Evolutionary conservation across 2,797 vertebrate species (phyloP).

Genomic region (Gadopsis marmoratus): DNA sequence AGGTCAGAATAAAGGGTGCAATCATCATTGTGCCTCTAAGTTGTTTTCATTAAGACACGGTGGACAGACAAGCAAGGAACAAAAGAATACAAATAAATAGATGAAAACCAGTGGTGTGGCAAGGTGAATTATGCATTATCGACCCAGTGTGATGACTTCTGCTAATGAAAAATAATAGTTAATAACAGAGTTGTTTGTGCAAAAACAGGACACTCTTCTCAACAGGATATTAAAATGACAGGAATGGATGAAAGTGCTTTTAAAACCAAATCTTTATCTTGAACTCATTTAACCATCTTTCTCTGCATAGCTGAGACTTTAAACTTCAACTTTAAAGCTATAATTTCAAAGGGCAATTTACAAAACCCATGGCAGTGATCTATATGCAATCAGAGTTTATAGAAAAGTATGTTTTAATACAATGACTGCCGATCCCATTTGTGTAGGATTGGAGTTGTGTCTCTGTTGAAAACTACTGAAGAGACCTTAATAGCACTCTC

Average conservation of each 20-base stretch:
- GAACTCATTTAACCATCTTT: slow-evolving; percentile 20
- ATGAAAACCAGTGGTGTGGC: slow-evolving; percentile 36
- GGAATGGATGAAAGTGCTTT: slow-evolving; percentile 17
- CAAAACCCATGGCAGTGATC: slow-evolving; percentile 30
- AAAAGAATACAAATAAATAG: slow-evolving; percentile 27
- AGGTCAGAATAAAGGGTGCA: slow-evolving; percentile 40
- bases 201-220: slow-evolving; percentile 27
- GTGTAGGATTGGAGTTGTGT: slow-evolving; percentile 55
- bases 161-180: slow-evolving; percentile 56
- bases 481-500: slow-evolving; percentile 68
- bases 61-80: slow-evolving; percentile 26
- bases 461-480: slow-evolving; percentile 60
- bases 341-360: slow-evolving; percentile 49
- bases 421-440: slow-evolving; percentile 44
- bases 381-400: slow-evolving; percentile 38
- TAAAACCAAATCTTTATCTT: slow-evolving; percentile 30
- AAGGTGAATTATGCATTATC: slow-evolving; percentile 36
- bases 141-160: slow-evolving; percentile 33
- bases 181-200: slow-evolving; percentile 37
- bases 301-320: slow-evolving; percentile 7
- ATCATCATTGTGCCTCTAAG: slow-evolving; percentile 21
- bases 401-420: slow-evolving; percentile 47
- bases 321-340: slow-evolving; percentile 28
- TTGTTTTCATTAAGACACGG: slow-evolving; percentile 47
- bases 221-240: slow-evolving; percentile 42